Base-by-base conservation (phyloP, 2,888 invertebrate species). In the Leptinotarsa peninsularis region DNA sequence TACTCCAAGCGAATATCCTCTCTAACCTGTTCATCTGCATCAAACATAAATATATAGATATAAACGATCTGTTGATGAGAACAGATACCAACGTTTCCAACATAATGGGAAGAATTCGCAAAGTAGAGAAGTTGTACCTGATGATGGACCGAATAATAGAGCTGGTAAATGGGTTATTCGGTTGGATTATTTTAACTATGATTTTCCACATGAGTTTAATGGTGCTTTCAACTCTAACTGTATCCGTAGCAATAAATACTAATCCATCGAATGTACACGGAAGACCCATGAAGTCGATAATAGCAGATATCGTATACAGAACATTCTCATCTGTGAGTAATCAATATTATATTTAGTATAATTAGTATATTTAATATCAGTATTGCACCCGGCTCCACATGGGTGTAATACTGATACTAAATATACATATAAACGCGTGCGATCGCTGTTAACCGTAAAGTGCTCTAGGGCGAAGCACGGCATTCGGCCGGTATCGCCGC, bases 11-110 rank as follows among this genome's bases (percentile, higher is more conserved):
- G 33, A 52, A 68, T 54, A 50, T 54, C 10, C 27, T 27, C 18
- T 7, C 43, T 43, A 68, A 68, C 54, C 15, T 68, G 13, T 21
- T 68, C 27, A 52, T 68, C 17, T 68, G 68, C 33, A 50, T 68
- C 7, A 52, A 23, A 27, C 15, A 54, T 14, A 68, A 68, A 54
- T 68, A 68, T 27, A 33, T 14, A 54, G 68, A 54, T 33, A 68
- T 68, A 68, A 68, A 52, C 33, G 15, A 7, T 17, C 7, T 54
- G n/a, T 10, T 54, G n/a, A 68, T 68, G 68, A 18, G 54, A 17
- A n/a, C 23, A 15, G 54, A 23, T 4, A 23, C 1, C 7, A 50
- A 68, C 14, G 18, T 10, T 54, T 54, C 10, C 68, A 50, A 54
- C 68, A 17, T 68, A n/a, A 18, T 54, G 54, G 4, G 13, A 15